Evolutionary conservation across 2,113 vertebrate species (phyloP), one percentile per base, ranked within the genome.

Genomic region (Peromyscus polionotus): DNA sequence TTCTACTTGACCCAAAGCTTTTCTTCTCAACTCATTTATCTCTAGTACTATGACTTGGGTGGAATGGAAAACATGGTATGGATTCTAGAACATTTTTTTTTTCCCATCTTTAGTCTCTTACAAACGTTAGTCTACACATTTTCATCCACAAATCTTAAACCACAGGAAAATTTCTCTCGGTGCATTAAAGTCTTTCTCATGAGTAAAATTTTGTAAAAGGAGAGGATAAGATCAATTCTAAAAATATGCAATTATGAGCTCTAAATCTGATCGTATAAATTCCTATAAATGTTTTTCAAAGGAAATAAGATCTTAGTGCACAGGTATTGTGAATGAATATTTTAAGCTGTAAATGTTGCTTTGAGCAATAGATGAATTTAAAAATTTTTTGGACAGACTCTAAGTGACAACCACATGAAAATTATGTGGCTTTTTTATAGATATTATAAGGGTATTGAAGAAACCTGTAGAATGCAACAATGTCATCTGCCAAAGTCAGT

Each of bases 191-290:
- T 28, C 22, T 67, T 19, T 59, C 36, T 68, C 2, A 80, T 73
- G 70, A 90, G 10, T 28, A 75, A 39, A 95, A 70, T 6, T 91
- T 77, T 33, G 3, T 26, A 85, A 90, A 88, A 68, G 2, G 7
- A 48, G 4, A 70, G 10, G 6, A 79, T 19, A 28, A 94, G 92
- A 73, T 86, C 72, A 70, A 75, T 45, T 91, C 17, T 26, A 39
- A 93, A 91, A 17, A 17, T 59, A 80, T 59, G 2, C 3, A 59
- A 72, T 76, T 33, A 95, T n/a, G 11, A 19, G 19, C 19, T 75
- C 36, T 70, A 87, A 90, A 51, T 83, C 84, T 92, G 36, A 77
- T 20, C 61, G 70, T 94, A 42, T 89, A 68, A 70, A 95, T 96
- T 57, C 9, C 28, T 77, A 33, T 20, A 75, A 92, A 63, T 16